Base-by-base conservation (phyloP, 2,797 vertebrate genomes). In the Chaenodraco wilsoni region DNA sequence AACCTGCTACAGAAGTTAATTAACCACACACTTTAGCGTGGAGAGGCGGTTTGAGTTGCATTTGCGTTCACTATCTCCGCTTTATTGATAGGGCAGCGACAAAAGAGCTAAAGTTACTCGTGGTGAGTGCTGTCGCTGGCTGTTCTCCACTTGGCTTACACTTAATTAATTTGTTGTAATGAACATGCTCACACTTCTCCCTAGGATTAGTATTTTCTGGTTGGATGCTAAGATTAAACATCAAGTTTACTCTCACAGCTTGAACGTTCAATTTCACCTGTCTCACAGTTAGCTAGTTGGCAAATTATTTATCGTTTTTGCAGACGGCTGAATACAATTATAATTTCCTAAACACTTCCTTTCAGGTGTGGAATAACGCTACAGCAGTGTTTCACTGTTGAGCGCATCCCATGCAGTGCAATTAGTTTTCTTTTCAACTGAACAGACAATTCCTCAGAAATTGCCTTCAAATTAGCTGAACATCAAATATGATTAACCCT, bases 1-100 rank as follows among this genome's bases (percentile, higher is more conserved):
- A 85, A 85, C 78, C 82, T 67, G 79, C 73, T 78, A 79, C 84
- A 9, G 15, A 44, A 74, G 78, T 76, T 88, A 90, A 91, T 90
- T 87, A 88, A 77, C 70, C 83, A 62, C 58, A 72, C 68, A 71
- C 69, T 78, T 81, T 14, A 51, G 58, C 7, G 7, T 44, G 37
- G 37, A 67, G 59, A 41, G 64, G 72, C 64, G 27, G 61, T 65
- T 60, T 70, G 65, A 56, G 69, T 71, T 69, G 57, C 23, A 76
- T 78, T 80, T 78, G 51, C 49, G 43, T 76, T 85, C 51, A 44
- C 55, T 70, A 33, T 76, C 64, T 71, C 71, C 59, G 45, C 17
- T 62, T 48, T 51, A 73, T 76, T 78, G 66, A 87, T 49, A 65
- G 46, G 46, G 9, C 14, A 19, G 23, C 15, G 49, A 69, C 78